These are phyloP conservation scores for Sebastes taczanowskii DNA, from an alignment of 2,797 vertebrate species.

Conservation along the genomic window DNA sequence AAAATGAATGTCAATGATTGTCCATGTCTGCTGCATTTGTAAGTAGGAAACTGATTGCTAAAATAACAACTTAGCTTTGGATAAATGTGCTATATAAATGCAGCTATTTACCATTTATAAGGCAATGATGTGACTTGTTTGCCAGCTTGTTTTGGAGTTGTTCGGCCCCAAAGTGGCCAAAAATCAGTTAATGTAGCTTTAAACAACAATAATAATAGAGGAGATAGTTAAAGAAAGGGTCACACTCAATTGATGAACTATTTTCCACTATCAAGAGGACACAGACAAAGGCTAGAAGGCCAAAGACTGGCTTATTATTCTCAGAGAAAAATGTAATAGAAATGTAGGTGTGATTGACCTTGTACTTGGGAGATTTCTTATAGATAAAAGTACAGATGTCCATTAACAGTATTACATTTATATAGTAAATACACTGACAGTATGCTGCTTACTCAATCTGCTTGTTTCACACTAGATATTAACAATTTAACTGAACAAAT, in stretches of 20 bases:
- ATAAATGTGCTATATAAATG: neutral
- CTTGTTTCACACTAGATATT: neutral
- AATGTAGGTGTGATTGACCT: neutral
- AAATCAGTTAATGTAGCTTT: neutral
- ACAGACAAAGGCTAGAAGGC: neutral
- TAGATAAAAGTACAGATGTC: neutral
- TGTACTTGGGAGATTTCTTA: neutral
- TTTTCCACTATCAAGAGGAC: neutral
- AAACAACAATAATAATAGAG: neutral
- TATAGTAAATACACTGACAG: neutral
- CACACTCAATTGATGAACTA: neutral
- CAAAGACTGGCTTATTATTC: neutral
- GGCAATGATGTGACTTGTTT: neutral
- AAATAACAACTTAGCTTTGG: neutral
- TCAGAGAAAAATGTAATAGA: neutral
- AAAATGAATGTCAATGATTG: neutral
- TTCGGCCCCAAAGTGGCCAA: neutral
- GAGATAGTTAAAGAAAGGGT: neutral
- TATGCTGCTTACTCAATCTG: neutral
- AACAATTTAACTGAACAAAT: neutral
- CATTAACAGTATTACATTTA: neutral
- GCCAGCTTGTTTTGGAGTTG: neutral
- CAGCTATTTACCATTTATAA: neutral
- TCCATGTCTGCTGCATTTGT: neutral
- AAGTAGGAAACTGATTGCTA: neutral